Conservation (phyloP, 1,140 invertebrate genomes). For the Luehdorfia chinensis region DNA sequence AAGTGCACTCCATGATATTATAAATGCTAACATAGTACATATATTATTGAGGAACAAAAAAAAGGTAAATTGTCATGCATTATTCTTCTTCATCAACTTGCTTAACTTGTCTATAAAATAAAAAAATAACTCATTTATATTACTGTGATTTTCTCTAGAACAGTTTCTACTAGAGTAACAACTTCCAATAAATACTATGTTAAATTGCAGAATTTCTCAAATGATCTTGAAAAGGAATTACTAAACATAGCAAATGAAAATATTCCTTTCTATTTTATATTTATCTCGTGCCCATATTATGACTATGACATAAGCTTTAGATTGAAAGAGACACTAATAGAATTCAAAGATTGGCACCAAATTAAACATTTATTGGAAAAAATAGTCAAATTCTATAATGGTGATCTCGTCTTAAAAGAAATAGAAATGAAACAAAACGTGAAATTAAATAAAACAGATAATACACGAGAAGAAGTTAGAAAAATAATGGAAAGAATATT, state of each 20-base stretch:
- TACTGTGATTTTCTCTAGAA: too few species aligned
- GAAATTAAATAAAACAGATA: slow-evolving; percentile 14
- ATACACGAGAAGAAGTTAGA: slow-evolving; percentile 41
- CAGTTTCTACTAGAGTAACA: too few species aligned
- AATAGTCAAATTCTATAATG: slow-evolving; percentile 62
- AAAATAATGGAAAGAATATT: slow-evolving; percentile 51
- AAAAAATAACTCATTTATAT: too few species aligned
- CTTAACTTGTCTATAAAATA: too few species aligned
- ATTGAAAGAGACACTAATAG: slow-evolving; percentile 75
- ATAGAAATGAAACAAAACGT: slow-evolving; percentile 12
- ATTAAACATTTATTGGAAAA: slow-evolving; percentile 77
- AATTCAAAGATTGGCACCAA: slow-evolving; percentile 80
- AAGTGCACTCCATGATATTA: slow-evolving; percentile 74
- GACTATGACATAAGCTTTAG: slow-evolving; percentile 79
- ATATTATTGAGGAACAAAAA: too few species aligned
- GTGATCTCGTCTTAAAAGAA: slow-evolving; percentile 34
- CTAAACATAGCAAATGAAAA: slow-evolving; percentile 36
- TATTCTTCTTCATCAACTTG: too few species aligned
- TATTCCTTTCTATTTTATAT: slow-evolving; percentile 79
- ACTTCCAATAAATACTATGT: too few species aligned
- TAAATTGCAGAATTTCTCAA: slow-evolving; percentile 22
- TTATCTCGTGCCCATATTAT: slow-evolving; percentile 78
- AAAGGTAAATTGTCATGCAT: too few species aligned
- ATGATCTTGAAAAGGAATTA: slow-evolving; percentile 30
- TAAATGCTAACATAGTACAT: too few species aligned